Evolutionary conservation across 1,140 invertebrate species (phyloP), one percentile per base, ranked within the genome.

Genomic region (Pissodes strobi): DNA sequence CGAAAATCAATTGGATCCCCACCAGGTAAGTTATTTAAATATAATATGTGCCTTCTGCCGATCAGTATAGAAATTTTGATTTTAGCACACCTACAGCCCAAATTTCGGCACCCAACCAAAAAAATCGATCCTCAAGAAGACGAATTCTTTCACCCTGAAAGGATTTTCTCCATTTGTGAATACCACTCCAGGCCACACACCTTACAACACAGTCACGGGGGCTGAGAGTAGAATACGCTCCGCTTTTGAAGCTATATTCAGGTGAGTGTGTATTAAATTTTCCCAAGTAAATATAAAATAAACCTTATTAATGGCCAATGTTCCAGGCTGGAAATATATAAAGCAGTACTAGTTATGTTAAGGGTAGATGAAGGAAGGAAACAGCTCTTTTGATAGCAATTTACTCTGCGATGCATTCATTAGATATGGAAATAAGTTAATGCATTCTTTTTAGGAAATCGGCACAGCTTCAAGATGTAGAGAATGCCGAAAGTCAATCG

Each of bases 51-150:
- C n/a, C n/a, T n/a, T n/a, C n/a, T n/a, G n/a, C n/a, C n/a, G n/a
- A n/a, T n/a, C 38, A 39, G 21, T 46, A 19, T 9, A 12, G 5
- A 18, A 46, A 13, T 21, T 22, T 48, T 51, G 12, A 17, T 64
- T 51, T 12, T 21, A 66, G 43, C 80, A 81, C 60, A 79, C 79
- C 66, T 78, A 83, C 74, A 77, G 82, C 56, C 87, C 86, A 1
- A 76, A 85, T 4, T 84, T 84, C 72, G 84, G 84, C 13, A 78
- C 78, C 0, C 83, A 86, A 69, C 90, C 90, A 2, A 88, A 87
- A 53, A 95, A 95, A 76, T 95, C 92, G 0, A 95, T 95, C 73
- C 79, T 95, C 41, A 95, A 95, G 81, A 95, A 95, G 79, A 94
- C 92, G 0, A 92, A 94, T 79, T 94, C 91, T 4, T 94, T 93